Percentiles rank a stretch among this genome's conserved stretches.
Evolutionary conservation across 2,113 vertebrate species (phyloP).

Genomic region (Lynx canadensis): DNA sequence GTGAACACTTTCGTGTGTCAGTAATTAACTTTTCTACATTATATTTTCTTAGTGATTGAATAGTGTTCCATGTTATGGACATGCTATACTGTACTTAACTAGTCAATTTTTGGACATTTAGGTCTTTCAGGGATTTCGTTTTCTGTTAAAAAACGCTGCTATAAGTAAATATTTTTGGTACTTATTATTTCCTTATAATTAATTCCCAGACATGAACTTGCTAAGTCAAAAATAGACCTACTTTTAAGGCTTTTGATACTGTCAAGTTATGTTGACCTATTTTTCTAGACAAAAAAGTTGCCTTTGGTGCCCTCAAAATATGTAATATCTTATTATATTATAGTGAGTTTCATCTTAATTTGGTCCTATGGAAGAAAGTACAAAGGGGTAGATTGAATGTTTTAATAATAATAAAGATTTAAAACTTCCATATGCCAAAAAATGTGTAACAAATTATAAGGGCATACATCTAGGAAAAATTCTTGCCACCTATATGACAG

Average conservation of each 20-base stretch:
- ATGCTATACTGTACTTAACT: not conserved
- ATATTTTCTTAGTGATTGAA: not conserved
- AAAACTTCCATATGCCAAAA: not conserved
- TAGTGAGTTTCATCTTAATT: not conserved
- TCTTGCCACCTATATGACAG: not conserved
- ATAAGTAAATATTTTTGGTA: not conserved
- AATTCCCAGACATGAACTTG: not conserved
- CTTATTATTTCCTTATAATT: not conserved
- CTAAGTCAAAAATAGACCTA: not conserved
- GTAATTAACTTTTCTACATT: not conserved
- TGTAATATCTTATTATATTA: slow-evolving; percentile 19
- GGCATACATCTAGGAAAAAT: not conserved
- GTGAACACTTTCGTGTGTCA: not conserved
- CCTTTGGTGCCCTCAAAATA: not conserved
- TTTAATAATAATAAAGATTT: slow-evolving; percentile 40
- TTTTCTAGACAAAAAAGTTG: slow-evolving; percentile 25
- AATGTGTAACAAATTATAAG: not conserved
- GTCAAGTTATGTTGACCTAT: not conserved
- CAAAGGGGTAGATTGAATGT: not conserved
- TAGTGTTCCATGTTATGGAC: not conserved
- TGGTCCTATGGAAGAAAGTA: not conserved
- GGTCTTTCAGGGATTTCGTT: not conserved
- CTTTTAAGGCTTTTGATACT: not conserved
- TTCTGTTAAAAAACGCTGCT: not conserved
- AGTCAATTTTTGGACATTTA: not conserved